Base-by-base conservation (phyloP, 2,113 vertebrate species). In the Cryptoleucopteryx plumbea region DNA sequence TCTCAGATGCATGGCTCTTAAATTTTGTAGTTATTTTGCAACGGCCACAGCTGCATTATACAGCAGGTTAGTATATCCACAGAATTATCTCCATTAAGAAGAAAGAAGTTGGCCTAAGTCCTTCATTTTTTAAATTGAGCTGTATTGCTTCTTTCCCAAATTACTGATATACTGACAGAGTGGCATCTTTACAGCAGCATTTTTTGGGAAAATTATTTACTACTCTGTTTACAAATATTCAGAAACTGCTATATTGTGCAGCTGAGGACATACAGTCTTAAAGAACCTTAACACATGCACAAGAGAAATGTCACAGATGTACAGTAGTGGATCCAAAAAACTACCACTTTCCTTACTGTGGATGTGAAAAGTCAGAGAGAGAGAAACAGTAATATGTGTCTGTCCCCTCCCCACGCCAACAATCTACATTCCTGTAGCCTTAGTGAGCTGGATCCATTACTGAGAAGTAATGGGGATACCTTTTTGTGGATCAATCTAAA, bases 361-460 rank as follows among this genome's bases (percentile, higher is more conserved):
- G 27, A 25, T 50, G 25, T 66, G 42, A 66, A 79, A 91, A 87
- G 56, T 68, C 48, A 77, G 63, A 53, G 36, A 34, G 20, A 18
- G 19, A 61, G 40, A 58, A 84, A 75, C 13, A 42, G 32, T 47
- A 27, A 12, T 26, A 19, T 31, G 5, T 88, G 45, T 79, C 53
- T 6, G 0, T 88, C 23, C 40, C 21, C 11, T 94, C 29, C 56
- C n/a, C 12, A 19, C 29, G 25, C 50, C 56, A 66, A 19, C 56
- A 75, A 9, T 42, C 47, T 83, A 3, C 67, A 20, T 77, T 85
- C 55, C 68, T 82, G 52, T 78, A 77, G 40, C 47, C 61, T 84
- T 74, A 88, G 55, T 32, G 27, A 86, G 38, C 94, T 94, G 98
- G 96, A 96, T 97, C 98, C 98, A 98, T 96, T 98, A 96, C 97